Evolutionary conservation across 2,888 invertebrate genomes (phyloP).

Genomic region (Anthoptus insignis): DNA sequence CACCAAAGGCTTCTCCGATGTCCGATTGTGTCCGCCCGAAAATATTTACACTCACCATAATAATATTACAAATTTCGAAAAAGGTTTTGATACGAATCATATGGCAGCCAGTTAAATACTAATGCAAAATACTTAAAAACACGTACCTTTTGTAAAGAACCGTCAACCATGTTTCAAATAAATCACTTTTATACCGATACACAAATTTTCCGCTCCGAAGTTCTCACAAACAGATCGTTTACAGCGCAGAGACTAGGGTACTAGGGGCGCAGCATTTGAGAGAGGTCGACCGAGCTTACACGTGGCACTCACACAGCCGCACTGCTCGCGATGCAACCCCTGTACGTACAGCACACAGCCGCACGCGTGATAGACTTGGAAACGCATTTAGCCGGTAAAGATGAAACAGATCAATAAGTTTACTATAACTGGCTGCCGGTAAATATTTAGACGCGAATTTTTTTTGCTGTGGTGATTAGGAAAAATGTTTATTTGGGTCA

Average conservation of each 20-base stretch:
- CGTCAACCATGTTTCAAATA: neutral
- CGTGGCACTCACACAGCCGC: conserved; percentile 66
- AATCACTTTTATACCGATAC: conserved; percentile 36
- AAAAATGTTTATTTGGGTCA: conserved; percentile 37
- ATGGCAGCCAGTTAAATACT: too few species aligned
- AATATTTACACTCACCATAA: too few species aligned
- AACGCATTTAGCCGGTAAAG: conserved; percentile 74
- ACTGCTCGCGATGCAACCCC: conserved; percentile 29
- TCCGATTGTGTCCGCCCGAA: too few species aligned
- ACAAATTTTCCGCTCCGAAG: conserved; percentile 52
- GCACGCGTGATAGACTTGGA: conserved; percentile 74
- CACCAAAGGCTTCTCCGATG: too few species aligned
- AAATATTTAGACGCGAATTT: conserved; percentile 1
- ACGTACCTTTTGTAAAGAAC: conserved; percentile 34
- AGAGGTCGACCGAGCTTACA: conserved; percentile 53
- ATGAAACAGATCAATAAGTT: conserved; percentile 67
- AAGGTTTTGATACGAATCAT: too few species aligned
- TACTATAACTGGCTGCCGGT: conserved; percentile 41
- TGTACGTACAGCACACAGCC: conserved; percentile 55
- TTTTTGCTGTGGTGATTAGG: neutral
- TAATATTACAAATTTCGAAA: too few species aligned
- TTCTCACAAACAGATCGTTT: conserved; percentile 57
- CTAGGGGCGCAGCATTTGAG: conserved; percentile 52
- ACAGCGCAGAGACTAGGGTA: conserved; percentile 56
- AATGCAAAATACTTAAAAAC: too few species aligned